These are phyloP conservation scores for Hypotaenidia philippensis DNA, from an alignment of 2,797 vertebrate genomes.

Conservation along the genomic window DNA sequence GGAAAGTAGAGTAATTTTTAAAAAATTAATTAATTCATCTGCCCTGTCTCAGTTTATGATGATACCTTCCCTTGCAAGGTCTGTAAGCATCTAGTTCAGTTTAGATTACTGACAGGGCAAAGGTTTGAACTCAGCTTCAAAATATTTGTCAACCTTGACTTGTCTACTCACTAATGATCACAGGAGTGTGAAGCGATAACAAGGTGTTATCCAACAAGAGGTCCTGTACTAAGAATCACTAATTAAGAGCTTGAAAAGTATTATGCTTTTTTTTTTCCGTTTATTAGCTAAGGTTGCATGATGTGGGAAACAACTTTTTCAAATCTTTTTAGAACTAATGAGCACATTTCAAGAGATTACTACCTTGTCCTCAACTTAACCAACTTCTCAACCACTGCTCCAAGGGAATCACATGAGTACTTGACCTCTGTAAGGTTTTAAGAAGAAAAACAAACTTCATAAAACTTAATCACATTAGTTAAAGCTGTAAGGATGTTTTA, in stretches of 20 bases:
- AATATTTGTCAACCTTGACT: constrained; percentile 34
- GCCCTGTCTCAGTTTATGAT: background rate
- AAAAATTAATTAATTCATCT: background rate
- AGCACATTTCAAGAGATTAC: constrained; percentile 78
- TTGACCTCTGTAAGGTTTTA: constrained; percentile 89
- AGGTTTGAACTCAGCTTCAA: constrained; percentile 50
- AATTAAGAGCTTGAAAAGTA: constrained; percentile 57
- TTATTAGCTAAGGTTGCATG: constrained; percentile 63
- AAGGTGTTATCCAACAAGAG: constrained; percentile 17
- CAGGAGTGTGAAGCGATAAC: background rate
- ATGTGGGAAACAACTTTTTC: constrained; percentile 67
- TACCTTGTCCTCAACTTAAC: constrained; percentile 65
- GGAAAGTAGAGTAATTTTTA: background rate
- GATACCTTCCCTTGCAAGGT: background rate
- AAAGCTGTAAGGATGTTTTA: constrained; percentile 88
- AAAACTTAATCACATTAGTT: constrained; percentile 94
- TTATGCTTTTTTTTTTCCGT: background rate
- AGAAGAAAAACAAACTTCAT: constrained; percentile 93
- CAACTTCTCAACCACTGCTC: constrained; percentile 64
- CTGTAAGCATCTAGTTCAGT: background rate
- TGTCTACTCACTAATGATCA: background rate
- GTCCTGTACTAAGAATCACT: constrained; percentile 18
- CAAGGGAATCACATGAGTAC: constrained; percentile 82
- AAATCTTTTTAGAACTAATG: constrained; percentile 73
- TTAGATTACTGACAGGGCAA: constrained; percentile 36